Percentiles rank a stretch among this genome's conserved stretches.
Conservation (phyloP, 2,797 vertebrate species). For the Sciurus carolinensis region DNA sequence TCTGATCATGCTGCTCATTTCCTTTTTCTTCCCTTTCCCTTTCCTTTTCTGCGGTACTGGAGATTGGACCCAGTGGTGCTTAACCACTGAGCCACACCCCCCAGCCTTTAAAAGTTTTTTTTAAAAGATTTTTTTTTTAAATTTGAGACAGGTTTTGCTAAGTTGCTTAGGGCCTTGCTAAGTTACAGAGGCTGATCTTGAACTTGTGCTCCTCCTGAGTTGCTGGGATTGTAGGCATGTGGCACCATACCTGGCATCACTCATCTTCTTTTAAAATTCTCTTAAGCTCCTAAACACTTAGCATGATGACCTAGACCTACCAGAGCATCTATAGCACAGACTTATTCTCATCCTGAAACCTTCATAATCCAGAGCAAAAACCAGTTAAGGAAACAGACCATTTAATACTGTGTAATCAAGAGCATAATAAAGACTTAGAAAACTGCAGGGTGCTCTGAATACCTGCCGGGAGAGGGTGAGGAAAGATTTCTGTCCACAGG, state of each 20-base stretch:
- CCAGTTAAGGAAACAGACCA: neutral
- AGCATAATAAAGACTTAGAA: neutral
- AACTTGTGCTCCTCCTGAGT: too few relatives aligned
- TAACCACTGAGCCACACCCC: too few relatives aligned
- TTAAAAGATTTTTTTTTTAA: too few relatives aligned
- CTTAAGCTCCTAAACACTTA: neutral
- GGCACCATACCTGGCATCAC: too few relatives aligned
- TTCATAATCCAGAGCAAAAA: neutral
- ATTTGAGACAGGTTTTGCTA: too few relatives aligned
- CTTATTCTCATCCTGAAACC: neutral
- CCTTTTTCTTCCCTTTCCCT: too few relatives aligned
- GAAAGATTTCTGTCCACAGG: neutral
- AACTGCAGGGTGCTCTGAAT: neutral
- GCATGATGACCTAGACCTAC: neutral
- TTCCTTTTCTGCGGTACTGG: too few relatives aligned
- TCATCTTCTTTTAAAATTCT: neutral
- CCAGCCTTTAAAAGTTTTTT: too few relatives aligned
- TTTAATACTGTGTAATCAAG: neutral
- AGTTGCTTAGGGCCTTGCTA: too few relatives aligned
- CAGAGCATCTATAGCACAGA: neutral
- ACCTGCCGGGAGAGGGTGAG: neutral
- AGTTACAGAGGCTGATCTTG: too few relatives aligned
- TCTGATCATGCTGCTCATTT: neutral
- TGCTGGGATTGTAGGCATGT: too few relatives aligned
- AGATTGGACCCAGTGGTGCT: too few relatives aligned